Percentiles rank a stretch among this genome's conserved stretches.
phyloP scores from a whole-genome alignment of 2,888 invertebrate species.

The Eupithecia dodoneata region DNA sequence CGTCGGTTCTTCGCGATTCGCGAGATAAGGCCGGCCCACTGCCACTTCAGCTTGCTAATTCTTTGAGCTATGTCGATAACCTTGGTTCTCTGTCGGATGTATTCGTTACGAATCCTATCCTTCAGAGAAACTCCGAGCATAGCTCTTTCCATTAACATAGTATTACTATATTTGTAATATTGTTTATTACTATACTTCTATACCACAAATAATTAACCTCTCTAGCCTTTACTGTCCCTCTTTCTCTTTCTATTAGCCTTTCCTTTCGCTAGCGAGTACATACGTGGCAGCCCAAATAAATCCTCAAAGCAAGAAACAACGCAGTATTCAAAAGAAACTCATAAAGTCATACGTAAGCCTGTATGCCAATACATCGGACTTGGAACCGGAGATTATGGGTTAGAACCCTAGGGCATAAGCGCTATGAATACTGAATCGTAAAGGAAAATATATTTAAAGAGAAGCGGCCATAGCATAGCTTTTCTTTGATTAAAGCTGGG shows the following conservation, averaged over 20 bases:
- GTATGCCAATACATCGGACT: constrained; percentile 19
- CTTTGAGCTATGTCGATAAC: no score
- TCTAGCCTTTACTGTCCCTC: no score
- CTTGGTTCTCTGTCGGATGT: no score
- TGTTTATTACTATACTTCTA: no score
- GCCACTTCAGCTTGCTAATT: no score
- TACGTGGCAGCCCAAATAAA: background rate
- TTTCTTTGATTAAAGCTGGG: constrained; percentile 25
- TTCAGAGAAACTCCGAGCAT: no score
- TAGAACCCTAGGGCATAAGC: constrained; percentile 24
- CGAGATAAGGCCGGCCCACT: no score
- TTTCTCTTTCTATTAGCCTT: background rate
- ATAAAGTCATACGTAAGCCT: constrained; percentile 1
- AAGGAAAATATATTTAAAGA: constrained; percentile 28
- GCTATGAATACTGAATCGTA: constrained; percentile 28
- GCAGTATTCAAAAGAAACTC: background rate
- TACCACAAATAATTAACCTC: no score
- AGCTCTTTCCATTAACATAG: no score
- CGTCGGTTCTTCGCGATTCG: no score
- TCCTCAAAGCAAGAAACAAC: background rate
- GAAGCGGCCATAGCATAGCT: constrained; percentile 13
- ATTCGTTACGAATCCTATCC: no score
- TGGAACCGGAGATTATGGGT: constrained; percentile 19
- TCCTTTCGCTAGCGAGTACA: background rate
- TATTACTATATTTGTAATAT: no score